Percentiles rank a stretch among this genome's conserved stretches.
Evolutionary conservation across 2,113 vertebrate species (phyloP).

Genomic region (Apeltes quadracus): DNA sequence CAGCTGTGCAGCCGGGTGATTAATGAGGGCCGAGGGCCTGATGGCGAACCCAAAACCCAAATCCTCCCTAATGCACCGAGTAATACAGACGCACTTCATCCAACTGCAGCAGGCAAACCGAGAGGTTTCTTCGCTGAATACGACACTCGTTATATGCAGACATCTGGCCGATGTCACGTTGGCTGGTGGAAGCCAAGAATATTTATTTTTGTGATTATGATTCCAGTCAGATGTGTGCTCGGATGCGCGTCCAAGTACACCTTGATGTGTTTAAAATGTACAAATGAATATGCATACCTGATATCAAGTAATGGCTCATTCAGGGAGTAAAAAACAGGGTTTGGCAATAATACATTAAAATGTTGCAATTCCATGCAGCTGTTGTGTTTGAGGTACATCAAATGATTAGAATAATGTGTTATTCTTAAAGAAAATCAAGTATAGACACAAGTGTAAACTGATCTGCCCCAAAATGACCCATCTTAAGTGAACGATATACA

Average conservation of each 20-base stretch:
- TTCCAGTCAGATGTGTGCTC: slow-evolving; percentile 5
- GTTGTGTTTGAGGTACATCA: slow-evolving; percentile 13
- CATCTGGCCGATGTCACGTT: slow-evolving; percentile 12
- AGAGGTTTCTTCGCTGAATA: slow-evolving; percentile 16
- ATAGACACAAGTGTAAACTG: slow-evolving; percentile 14
- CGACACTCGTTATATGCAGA: slow-evolving; percentile 30
- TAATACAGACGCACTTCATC: background rate
- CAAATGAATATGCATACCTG: slow-evolving; percentile 26
- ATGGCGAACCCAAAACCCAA: slow-evolving; percentile 33
- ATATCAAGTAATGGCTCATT: slow-evolving; percentile 18
- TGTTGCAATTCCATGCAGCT: slow-evolving; percentile 4
- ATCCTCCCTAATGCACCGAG: background rate
- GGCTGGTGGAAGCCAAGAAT: slow-evolving; percentile 15
- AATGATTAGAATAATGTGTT: background rate
- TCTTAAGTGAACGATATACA: slow-evolving; percentile 1
- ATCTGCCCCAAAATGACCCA: background rate
- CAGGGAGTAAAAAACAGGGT: background rate
- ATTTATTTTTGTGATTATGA: slow-evolving; percentile 5
- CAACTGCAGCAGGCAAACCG: slow-evolving; percentile 19
- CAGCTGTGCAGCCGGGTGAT: slow-evolving; percentile 17
- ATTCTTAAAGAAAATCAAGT: slow-evolving; percentile 32
- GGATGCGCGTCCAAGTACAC: slow-evolving; percentile 24
- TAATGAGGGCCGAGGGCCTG: slow-evolving; percentile 16
- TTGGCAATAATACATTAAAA: slow-evolving; percentile 6
- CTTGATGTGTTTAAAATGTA: slow-evolving; percentile 17